Base-by-base conservation (phyloP, 2,888 invertebrate genomes). In the Dynastes grantii region DNA sequence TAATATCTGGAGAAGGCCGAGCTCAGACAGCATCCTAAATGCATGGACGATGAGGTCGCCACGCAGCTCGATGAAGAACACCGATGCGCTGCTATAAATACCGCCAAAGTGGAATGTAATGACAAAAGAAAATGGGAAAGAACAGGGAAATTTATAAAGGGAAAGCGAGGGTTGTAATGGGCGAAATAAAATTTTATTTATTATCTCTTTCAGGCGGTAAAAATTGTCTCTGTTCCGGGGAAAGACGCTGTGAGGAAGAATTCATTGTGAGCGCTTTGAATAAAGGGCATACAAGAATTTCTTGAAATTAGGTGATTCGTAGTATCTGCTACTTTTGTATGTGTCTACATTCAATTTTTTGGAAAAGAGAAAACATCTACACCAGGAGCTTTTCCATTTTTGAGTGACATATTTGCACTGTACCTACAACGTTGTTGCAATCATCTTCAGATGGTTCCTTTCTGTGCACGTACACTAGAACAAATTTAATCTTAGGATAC, bases 291-390 rank as follows among this genome's bases (percentile, higher is more conserved):
- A 37, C 6, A 22, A 73, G 45, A 73, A 27, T 73, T 32, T 61
- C 45, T 73, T 73, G 58, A 73, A 73, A 73, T 61, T 58, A 61
- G 45, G 61, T 16, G 53, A 73, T 61, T 73, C 40, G 61, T 73
- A 73, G 32, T 61, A 61, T 53, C 13, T n/a, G 70, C 13, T 2
- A 32, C 32, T 32, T 32, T 4, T 32, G 32, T 2, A 3, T 32
- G 4, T 32, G 4, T 0, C 32, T 32, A 32, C 4, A 32, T 32
- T 32, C 32, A 32, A 32, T 32, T 32, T 32, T 22, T 22, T 37
- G 55, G 29, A 58, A 64, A 64, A 32, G 40, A n/a, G 11, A 9
- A 51, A 9, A 51, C 9, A 9, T 37, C 37, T 37, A 37, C 6
- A 37, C 37, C 0, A 6, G 37, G 37, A 37, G 6, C 3, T 37